phyloP scores from a whole-genome alignment of 2,113 vertebrate species.

The Tapirus terrestris region DNA sequence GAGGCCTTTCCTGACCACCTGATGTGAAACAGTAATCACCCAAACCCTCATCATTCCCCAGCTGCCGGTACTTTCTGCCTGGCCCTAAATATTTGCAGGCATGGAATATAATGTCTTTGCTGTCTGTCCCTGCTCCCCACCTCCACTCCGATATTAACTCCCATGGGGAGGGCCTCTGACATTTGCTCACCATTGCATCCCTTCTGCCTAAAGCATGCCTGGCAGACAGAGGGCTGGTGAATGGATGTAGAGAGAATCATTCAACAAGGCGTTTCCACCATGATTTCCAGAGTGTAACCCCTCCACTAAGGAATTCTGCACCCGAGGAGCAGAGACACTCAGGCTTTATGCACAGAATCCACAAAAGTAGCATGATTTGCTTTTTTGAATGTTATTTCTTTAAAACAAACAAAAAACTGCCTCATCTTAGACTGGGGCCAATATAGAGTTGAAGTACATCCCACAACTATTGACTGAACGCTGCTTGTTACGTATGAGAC shows the following conservation, averaged over 20 bases:
- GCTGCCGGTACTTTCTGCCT: neutral
- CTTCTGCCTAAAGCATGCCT: neutral
- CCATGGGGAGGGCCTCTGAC: neutral
- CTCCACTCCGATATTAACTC: too few relatives aligned
- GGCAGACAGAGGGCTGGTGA: neutral
- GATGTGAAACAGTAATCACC: neutral
- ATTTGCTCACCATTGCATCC: too few relatives aligned
- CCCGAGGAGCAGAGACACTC: neutral
- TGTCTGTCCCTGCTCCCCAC: too few relatives aligned
- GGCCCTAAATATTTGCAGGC: neutral
- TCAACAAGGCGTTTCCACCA: neutral
- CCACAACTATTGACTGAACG: neutral
- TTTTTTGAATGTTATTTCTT: neutral
- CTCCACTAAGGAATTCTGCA: neutral
- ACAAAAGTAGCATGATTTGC: neutral
- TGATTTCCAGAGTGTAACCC: neutral
- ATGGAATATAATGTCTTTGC: neutral
- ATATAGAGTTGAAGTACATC: neutral
- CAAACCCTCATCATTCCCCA: too few relatives aligned
- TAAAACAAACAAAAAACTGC: neutral
- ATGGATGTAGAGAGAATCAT: neutral
- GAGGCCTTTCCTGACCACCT: neutral
- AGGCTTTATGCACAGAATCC: neutral
- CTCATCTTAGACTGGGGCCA: neutral
- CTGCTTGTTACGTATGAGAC: neutral